These are phyloP conservation scores for Chascanopsetta lugubris DNA, from an alignment of 2,113 vertebrate genomes.

Conservation along the genomic window DNA sequence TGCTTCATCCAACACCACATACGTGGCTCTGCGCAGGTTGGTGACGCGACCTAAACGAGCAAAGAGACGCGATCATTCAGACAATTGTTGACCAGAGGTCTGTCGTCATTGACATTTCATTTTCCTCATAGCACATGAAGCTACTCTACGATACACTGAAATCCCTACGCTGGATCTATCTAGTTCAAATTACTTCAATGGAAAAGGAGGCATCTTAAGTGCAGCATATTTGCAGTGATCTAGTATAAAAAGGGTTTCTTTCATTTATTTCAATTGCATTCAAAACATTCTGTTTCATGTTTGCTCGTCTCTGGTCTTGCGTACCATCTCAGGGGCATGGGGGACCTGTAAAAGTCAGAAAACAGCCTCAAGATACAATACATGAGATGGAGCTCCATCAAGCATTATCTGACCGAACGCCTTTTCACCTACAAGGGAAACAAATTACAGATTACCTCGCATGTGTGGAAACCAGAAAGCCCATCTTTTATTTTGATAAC, in stretches of 20 bases:
- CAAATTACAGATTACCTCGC: slow-evolving; percentile 99
- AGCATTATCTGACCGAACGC: slow-evolving; percentile 91
- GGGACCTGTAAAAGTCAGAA: slow-evolving; percentile 98
- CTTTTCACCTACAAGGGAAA: slow-evolving; percentile 95
- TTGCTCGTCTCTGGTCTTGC: slow-evolving; percentile 85
- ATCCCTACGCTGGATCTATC: background rate
- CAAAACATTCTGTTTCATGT: slow-evolving; percentile 5
- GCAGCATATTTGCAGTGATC: slow-evolving; percentile 13
- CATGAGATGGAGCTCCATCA: slow-evolving; percentile 94
- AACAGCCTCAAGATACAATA: slow-evolving; percentile 98
- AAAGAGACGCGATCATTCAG: slow-evolving; percentile 39
- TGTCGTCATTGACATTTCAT: background rate
- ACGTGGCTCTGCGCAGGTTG: slow-evolving; percentile 93
- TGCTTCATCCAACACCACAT: slow-evolving; percentile 97
- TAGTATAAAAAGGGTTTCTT: slow-evolving; percentile 33
- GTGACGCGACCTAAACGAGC: slow-evolving; percentile 90
- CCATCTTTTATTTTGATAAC: background rate
- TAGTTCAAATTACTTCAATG: slow-evolving; percentile 24
- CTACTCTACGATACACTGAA: slow-evolving; percentile 26
- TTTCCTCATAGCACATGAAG: slow-evolving; percentile 25
- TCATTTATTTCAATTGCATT: background rate
- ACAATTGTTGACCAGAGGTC: background rate
- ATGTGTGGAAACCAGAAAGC: slow-evolving; percentile 94
- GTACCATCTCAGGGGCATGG: slow-evolving; percentile 94
- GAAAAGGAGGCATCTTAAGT: slow-evolving; percentile 14